Base-by-base conservation (phyloP, 2,797 vertebrate species). In the Xiphorhynchus erythropygius region DNA sequence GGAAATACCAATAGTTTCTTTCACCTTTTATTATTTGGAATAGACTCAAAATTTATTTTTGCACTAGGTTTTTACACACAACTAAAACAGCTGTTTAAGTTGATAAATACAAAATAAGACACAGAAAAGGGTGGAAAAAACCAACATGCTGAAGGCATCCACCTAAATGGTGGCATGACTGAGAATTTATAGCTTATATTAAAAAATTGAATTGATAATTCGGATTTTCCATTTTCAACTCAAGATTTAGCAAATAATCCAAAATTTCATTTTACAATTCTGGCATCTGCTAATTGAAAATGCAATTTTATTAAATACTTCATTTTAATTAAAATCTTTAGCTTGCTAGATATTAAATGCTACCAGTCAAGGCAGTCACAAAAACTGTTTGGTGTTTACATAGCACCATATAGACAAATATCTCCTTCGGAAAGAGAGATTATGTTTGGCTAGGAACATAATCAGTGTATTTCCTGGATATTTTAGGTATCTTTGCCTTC, bases 61-160 rank as follows among this genome's bases (percentile, higher is more conserved):
- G 53, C 28, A 60, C 65, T 41, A 41, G 27, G 23, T 60, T 92
- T 96, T 83, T 55, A 84, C 11, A 63, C 13, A 71, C 53, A 68
- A 74, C 42, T 84, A 53, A 46, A 95, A 52, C 11, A 71, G 46
- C 22, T 53, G 39, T 62, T 75, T 49, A 76, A 82, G 27, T 25
- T 82, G 62, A 50, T 52, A 76, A 81, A 90, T 64, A 83, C 24
- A 93, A 94, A 95, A 81, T 76, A 87, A 87, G 56, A 94, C 82
- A 79, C 27, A 49, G 27, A 87, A 87, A 94, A 77, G 64, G 56
- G 68, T 63, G 53, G 82, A 93, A 93, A 94, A 92, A 89, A 41
- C 52, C 39, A 60, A 71, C 23, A 76, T 21, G 79, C 27, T 46
- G 47, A 95, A 86, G 71, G 74, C 84, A 78, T 87, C 74, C 79